A percentile compares a stretch with the other conserved stretches of the same genome.
Evolutionary conservation across 2,888 invertebrate genomes (phyloP).

Genomic region (Melitaea athalia): DNA sequence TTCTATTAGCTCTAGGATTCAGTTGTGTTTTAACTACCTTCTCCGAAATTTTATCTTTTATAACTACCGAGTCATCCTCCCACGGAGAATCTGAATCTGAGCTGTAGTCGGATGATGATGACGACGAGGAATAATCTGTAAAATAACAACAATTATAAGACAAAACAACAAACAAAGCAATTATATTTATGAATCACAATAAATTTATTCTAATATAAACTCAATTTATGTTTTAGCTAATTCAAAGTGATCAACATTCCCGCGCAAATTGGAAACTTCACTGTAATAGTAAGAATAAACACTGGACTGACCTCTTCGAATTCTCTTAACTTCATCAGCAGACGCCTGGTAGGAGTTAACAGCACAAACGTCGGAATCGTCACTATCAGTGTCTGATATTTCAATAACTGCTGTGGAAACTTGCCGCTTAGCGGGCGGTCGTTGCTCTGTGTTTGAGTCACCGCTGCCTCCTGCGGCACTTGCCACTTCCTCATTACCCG

Average conservation of each 20-base stretch:
- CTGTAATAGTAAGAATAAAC: conserved; percentile 29
- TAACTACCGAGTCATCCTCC: conserved; percentile 71
- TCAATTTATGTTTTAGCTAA: background rate
- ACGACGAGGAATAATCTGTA: conserved; percentile 66
- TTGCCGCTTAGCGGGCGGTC: conserved; percentile 74
- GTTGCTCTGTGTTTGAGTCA: conserved; percentile 48
- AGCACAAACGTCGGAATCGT: conserved; percentile 79
- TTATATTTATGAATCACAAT: background rate
- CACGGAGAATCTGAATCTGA: conserved; percentile 72
- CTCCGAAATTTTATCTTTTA: conserved; percentile 55
- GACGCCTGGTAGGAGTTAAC: conserved; percentile 77
- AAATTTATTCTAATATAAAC: too few species aligned
- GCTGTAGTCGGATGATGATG: conserved; percentile 69
- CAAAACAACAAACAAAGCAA: too few species aligned
- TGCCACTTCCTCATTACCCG: conserved; percentile 52
- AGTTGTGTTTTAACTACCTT: conserved; percentile 59
- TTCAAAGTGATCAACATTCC: conserved; percentile 47
- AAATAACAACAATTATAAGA: background rate
- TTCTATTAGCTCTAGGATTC: conserved; percentile 68
- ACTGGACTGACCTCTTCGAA: conserved; percentile 67
- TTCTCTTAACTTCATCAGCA: conserved; percentile 77
- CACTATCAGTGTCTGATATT: conserved; percentile 77
- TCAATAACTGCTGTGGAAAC: conserved; percentile 66
- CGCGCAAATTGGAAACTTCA: conserved; percentile 52
- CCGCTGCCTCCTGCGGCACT: conserved; percentile 46